phyloP scores from a whole-genome alignment of 2,113 vertebrate species.

The Atractosteus spatula region DNA sequence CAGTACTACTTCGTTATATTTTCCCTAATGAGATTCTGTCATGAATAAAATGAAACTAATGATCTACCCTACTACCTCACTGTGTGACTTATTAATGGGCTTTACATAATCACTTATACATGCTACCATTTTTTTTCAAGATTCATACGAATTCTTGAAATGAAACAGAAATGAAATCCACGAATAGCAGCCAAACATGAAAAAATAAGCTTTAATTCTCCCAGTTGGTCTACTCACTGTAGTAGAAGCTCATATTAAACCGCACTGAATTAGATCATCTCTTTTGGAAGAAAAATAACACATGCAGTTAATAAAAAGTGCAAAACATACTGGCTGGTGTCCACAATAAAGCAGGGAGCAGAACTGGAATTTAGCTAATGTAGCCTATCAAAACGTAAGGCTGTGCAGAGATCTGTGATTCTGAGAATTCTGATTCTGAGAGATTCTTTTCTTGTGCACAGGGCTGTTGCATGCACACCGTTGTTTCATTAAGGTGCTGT shows the following conservation, averaged over 20 bases:
- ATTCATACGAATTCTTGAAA: not conserved
- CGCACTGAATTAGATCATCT: conserved; percentile 29
- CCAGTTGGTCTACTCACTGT: not conserved
- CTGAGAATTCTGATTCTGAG: not conserved
- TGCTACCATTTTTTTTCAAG: not conserved
- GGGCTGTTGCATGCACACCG: too few relatives aligned
- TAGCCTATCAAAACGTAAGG: conserved; percentile 53
- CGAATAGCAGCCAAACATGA: conserved; percentile 21
- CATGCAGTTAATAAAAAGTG: conserved; percentile 46
- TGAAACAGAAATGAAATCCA: not conserved
- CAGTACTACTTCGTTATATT: too few relatives aligned
- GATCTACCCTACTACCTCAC: too few relatives aligned
- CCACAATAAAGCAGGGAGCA: conserved; percentile 62
- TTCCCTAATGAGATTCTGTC: too few relatives aligned
- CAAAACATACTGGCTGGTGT: conserved; percentile 43
- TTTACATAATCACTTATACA: not conserved
- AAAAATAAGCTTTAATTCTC: not conserved
- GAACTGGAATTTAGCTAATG: conserved; percentile 70
- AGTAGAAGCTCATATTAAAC: conserved; percentile 8
- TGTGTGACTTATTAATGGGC: too few relatives aligned
- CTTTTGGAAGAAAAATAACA: conserved; percentile 25
- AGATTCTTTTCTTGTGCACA: too few relatives aligned
- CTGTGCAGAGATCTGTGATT: conserved; percentile 24
- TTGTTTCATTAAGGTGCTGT: too few relatives aligned
- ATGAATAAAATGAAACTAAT: too few relatives aligned